These are phyloP conservation scores for Drosophila tripunctata DNA, from an alignment of 2,888 invertebrate genomes.

Conservation along the genomic window DNA sequence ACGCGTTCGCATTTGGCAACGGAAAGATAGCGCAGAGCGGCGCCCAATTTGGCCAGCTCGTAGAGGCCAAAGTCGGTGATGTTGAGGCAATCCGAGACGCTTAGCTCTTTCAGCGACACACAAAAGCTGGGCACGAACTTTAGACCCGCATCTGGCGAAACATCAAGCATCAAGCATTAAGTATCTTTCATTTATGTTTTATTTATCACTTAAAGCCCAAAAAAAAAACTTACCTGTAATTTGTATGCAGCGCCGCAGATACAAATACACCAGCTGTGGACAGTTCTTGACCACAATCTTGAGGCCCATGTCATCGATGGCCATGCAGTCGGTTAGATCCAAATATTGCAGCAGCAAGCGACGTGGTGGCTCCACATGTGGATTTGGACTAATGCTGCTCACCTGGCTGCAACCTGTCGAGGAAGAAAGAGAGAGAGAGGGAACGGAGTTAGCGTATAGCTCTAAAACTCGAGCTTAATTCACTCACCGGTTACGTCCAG, in stretches of 20 bases:
- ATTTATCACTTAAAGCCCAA: no score
- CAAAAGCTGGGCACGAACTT: conserved; percentile 96
- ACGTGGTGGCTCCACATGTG: conserved; percentile 87
- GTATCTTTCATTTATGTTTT: no score
- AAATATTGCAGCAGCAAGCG: conserved; percentile 92
- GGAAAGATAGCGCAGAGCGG: conserved; percentile 95
- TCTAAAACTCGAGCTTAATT: neutral
- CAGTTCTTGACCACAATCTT: conserved; percentile 93
- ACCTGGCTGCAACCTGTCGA: conserved; percentile 89
- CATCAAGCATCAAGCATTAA: no score
- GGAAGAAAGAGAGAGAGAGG: neutral
- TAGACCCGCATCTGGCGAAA: conserved; percentile 90
- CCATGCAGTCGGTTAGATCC: conserved; percentile 95
- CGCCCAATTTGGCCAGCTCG: conserved; percentile 94
- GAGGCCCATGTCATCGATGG: conserved; percentile 93
- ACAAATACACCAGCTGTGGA: conserved; percentile 93
- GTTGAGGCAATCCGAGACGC: conserved; percentile 94
- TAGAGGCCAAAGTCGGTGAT: conserved; percentile 96
- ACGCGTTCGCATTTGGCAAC: conserved; percentile 97
- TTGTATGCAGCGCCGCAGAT: conserved; percentile 93
- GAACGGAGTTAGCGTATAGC: no score
- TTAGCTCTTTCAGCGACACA: conserved; percentile 91
- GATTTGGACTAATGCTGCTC: conserved; percentile 90
- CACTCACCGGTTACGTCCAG: conserved; percentile 92
- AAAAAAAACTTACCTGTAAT: conserved; percentile 88